phyloP scores from a whole-genome alignment of 2,797 vertebrate genomes.

The Eulemur mongoz region DNA sequence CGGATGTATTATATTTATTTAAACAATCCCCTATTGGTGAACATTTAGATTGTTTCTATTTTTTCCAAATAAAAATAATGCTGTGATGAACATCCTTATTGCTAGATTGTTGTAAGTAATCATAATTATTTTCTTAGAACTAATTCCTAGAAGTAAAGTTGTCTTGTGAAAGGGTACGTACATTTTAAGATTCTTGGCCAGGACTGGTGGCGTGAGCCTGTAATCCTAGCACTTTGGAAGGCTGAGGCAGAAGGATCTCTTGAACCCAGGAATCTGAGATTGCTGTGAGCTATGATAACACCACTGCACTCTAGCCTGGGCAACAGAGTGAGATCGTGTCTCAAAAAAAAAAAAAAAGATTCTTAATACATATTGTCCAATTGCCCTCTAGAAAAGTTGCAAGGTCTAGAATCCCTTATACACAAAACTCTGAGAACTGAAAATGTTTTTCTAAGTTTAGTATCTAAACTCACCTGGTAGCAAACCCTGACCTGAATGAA shows the following conservation, averaged over 20 bases:
- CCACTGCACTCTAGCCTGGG: not conserved
- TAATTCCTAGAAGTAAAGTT: not conserved
- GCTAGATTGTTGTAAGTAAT: not conserved
- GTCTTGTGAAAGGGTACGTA: not conserved
- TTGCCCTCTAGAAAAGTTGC: not conserved
- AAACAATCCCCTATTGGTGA: not conserved
- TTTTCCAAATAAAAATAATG: not conserved
- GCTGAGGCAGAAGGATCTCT: not conserved
- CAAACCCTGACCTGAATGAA: not conserved
- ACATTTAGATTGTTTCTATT: not conserved
- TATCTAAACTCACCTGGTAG: not conserved
- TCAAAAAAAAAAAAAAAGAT: not conserved
- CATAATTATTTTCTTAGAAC: not conserved
- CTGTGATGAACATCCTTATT: not conserved
- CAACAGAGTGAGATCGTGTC: not conserved
- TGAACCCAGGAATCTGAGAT: not conserved
- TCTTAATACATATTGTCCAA: not conserved
- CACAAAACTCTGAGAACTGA: not conserved
- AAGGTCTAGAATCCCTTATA: not conserved
- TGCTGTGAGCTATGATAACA: not conserved
- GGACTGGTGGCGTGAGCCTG: not conserved
- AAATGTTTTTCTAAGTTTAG: not conserved
- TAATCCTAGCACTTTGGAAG: not conserved
- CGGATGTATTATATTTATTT: not conserved
- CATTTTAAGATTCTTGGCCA: not conserved